These are phyloP conservation scores for Zosterops hypoxanthus DNA, from an alignment of 2,113 vertebrate genomes.

Conservation along the genomic window DNA sequence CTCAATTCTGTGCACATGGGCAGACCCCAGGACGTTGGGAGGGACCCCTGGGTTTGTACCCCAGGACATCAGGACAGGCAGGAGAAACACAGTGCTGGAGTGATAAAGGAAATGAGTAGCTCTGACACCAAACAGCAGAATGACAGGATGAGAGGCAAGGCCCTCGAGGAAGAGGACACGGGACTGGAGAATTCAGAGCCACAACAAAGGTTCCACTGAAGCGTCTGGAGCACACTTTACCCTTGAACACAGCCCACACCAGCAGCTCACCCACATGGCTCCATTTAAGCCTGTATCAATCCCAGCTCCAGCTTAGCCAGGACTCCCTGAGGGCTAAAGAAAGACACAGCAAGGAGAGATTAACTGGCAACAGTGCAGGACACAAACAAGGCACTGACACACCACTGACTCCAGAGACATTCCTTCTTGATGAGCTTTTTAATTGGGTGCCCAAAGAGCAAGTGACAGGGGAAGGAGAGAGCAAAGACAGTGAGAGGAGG, in stretches of 20 bases:
- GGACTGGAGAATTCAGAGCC: not conserved
- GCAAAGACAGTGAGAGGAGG: rapidly evolving
- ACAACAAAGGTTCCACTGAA: not conserved
- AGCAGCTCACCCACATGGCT: not conserved
- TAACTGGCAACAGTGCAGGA: not conserved
- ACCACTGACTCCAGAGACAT: not conserved
- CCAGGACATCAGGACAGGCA: not conserved
- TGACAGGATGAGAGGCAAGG: not conserved
- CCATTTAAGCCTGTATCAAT: not conserved
- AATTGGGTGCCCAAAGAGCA: not conserved
- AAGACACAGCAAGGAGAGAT: not conserved
- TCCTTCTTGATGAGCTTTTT: constrained; percentile 14
- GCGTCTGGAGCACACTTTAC: not conserved
- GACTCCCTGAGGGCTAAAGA: not conserved
- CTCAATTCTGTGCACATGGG: rapidly evolving
- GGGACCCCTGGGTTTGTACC: not conserved
- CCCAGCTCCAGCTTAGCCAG: not conserved
- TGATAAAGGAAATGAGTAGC: not conserved
- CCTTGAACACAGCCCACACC: not conserved
- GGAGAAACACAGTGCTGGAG: not conserved
- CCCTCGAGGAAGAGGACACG: not conserved
- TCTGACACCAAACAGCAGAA: not conserved
- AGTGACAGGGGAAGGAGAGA: not conserved
- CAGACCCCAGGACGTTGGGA: not conserved
- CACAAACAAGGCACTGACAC: not conserved